Base-by-base conservation (phyloP, 2,797 vertebrate species). In the Coranthus polyacanthus region DNA sequence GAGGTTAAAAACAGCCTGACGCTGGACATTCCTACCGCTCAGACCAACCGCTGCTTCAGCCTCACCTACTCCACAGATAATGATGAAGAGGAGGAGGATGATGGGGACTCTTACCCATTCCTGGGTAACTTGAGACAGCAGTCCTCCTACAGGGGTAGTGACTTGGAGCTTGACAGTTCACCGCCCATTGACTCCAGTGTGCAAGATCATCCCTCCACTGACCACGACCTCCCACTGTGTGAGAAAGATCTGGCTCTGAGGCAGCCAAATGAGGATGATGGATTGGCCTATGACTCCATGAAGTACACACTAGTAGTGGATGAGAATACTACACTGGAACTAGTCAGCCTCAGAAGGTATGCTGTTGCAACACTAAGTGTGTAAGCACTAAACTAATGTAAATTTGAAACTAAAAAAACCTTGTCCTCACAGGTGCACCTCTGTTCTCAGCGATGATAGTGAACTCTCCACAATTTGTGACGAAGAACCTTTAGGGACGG, bases 281-380 rank as follows among this genome's bases (percentile, higher is more conserved):
- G 94, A 9, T 81, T 98, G 88, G 97, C 95, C 21, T 99, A 99
- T 18, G 98, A 99, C 63, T 95, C 97, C 0, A 92, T 99, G 88
- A 99, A 99, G 89, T 99, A 99, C 91, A 99, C 97, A 1, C 90
- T 99, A 63, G 98, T 99, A 80, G 97, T 99, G 80, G 98, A 99
- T n/a, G 98, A 99, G 87, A 96, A 99, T 89, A 98, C 97, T 15
- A 98, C 97, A 6, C 93, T 99, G 86, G 97, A 99, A 89, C 89
- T 99, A 56, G 95, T 98, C 81, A 98, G 97, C 87, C 95, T 99
- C 71, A 95, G 95, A 87, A 95, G 96, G 92, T 92, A 81, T 34
- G 50, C 1, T 26, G 12, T 32, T 5, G 16, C 4, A 41, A 36
- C 17, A 42, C 7, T n/a, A 13, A 17, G 37, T 54, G 20, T 43